Percentiles rank a stretch among this genome's conserved stretches.
Conservation (phyloP, 2,888 invertebrate genomes). For the Megamerina dolium region DNA sequence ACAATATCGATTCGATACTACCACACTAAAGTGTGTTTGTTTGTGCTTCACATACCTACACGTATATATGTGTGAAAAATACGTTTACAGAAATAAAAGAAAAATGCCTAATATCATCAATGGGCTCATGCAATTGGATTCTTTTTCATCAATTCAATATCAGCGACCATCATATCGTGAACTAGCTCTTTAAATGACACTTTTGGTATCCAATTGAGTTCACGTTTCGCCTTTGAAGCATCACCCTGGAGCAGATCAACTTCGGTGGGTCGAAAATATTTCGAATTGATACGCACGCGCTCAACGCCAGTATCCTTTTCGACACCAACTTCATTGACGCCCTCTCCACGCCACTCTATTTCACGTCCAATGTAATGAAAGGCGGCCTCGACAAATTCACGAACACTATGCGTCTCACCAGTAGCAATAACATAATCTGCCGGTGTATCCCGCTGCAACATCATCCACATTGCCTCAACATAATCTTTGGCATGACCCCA, state of each 20-base stretch:
- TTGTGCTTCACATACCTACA: too few species aligned
- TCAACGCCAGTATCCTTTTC: slow-evolving; percentile 67
- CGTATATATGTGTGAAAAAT: too few species aligned
- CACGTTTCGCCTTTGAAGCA: slow-evolving; percentile 79
- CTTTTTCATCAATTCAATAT: slow-evolving; percentile 82
- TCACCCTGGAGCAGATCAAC: slow-evolving; percentile 93
- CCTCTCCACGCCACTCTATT: slow-evolving; percentile 84
- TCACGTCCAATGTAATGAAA: slow-evolving; percentile 76
- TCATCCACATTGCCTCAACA: slow-evolving; percentile 99
- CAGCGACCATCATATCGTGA: slow-evolving; percentile 89
- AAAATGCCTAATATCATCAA: too few species aligned
- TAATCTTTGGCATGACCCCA: slow-evolving; percentile 98
- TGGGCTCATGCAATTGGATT: slow-evolving; percentile 87
- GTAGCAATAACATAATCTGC: slow-evolving; percentile 98
- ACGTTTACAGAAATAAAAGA: too few species aligned
- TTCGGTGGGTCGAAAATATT: slow-evolving; percentile 96
- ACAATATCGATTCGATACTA: too few species aligned
- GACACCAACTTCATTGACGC: slow-evolving; percentile 67
- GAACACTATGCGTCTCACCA: slow-evolving; percentile 88
- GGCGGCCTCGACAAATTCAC: slow-evolving; percentile 91
- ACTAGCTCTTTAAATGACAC: slow-evolving; percentile 78
- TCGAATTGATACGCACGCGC: slow-evolving; percentile 83
- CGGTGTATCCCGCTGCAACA: slow-evolving; percentile 87
- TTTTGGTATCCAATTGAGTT: slow-evolving; percentile 83
- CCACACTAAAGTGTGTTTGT: too few species aligned